These are phyloP conservation scores for Porites divaricata DNA, from an alignment of 92 coral and sea anemone genomes.

Conservation along the genomic window DNA sequence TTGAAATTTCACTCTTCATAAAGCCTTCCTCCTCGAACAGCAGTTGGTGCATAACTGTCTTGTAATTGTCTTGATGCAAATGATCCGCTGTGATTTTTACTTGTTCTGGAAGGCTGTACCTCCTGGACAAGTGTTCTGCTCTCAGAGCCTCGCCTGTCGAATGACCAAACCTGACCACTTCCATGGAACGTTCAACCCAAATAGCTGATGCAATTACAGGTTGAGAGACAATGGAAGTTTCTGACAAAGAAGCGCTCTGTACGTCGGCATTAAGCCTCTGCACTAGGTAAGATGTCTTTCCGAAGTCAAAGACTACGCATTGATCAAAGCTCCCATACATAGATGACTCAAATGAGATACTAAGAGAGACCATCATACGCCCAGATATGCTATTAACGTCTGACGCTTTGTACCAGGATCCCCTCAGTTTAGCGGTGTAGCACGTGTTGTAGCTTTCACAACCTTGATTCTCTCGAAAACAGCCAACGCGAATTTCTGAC, in stretches of 20 bases:
- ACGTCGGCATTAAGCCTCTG: slow-evolving; percentile 69
- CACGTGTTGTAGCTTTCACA: slow-evolving; percentile 20
- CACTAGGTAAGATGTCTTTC: slow-evolving; percentile 59
- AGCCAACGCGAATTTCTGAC: slow-evolving; percentile 42
- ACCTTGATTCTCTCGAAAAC: slow-evolving; percentile 2
- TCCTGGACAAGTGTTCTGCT: slow-evolving; percentile 32
- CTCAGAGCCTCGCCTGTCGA: slow-evolving; percentile 29
- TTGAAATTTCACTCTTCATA: slow-evolving; percentile 20
- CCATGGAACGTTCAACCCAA: slow-evolving; percentile 46
- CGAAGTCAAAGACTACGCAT: slow-evolving; percentile 76
- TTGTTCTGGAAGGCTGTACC: slow-evolving; percentile 57
- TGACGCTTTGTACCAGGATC: slow-evolving; percentile 27
- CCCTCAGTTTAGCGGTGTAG: slow-evolving; percentile 38
- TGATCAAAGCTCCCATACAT: slow-evolving; percentile 76
- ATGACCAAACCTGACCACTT: slow-evolving; percentile 31
- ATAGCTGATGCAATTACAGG: not conserved
- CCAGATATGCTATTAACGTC: slow-evolving; percentile 8
- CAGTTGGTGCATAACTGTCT: slow-evolving; percentile 68
- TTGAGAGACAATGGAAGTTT: slow-evolving; percentile 4
- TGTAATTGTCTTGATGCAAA: slow-evolving; percentile 43
- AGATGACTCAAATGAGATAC: slow-evolving; percentile 51
- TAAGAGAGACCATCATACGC: slow-evolving; percentile 21
- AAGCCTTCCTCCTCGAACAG: slow-evolving; percentile 76
- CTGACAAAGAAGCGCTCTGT: slow-evolving; percentile 15
- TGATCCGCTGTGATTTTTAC: slow-evolving; percentile 20